A percentile compares a stretch with the other conserved stretches of the same genome.
Conservation (phyloP, 2,888 invertebrate species). For the Coenonympha arcania region DNA sequence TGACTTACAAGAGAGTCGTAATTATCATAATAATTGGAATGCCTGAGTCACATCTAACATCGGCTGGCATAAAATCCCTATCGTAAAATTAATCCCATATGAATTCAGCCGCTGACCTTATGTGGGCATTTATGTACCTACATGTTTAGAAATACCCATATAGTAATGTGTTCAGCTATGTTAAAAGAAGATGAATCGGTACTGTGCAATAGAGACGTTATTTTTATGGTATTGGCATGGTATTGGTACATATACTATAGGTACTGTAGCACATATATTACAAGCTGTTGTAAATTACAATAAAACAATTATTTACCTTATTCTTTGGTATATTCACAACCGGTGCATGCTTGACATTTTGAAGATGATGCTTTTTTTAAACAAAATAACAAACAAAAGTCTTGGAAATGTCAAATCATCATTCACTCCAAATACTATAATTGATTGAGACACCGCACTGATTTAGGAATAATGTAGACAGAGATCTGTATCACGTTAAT, state of each 20-base stretch:
- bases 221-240: not conserved
- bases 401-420: conserved; percentile 30
- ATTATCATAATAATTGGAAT: conserved; percentile 53
- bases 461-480: conserved; percentile 29
- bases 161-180: conserved; percentile 14
- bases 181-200: not conserved
- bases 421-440: conserved; percentile 26
- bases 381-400: conserved; percentile 16
- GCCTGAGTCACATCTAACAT: conserved; percentile 44
- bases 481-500: conserved; percentile 29
- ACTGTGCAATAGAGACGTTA: conserved; percentile 6
- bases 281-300: not conserved
- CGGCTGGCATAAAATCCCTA: conserved; percentile 52
- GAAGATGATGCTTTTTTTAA: conserved; percentile 21
- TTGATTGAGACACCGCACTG: conserved; percentile 27
- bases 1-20: conserved; percentile 51
- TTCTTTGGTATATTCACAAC: conserved; percentile 22
- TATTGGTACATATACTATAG: not conserved
- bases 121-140: conserved; percentile 20
- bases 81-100: conserved; percentile 49
- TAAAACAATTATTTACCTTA: no score
- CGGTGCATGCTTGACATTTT: conserved; percentile 27
- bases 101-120: conserved; percentile 31
- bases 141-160: no score
- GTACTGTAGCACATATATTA: not conserved